Base-by-base conservation (phyloP, 1,140 invertebrate genomes). In the Lanistes nyassanus region DNA sequence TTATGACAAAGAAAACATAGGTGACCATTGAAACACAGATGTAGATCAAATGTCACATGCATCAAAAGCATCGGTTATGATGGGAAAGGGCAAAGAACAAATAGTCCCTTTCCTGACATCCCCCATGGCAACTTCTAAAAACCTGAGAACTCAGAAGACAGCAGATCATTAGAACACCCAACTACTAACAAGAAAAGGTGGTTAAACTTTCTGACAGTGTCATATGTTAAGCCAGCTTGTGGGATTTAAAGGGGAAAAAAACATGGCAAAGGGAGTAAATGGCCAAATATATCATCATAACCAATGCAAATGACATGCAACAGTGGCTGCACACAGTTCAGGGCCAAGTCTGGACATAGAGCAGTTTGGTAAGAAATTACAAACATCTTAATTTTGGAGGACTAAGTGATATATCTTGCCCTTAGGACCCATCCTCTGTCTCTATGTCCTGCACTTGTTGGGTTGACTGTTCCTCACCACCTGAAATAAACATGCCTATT, bases 371-470 rank as follows among this genome's bases (percentile, higher is more conserved):
- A 79, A 74, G 70, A 79, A 76, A 80, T 73, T 75, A 60, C 74
- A 77, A 80, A 76, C 51, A 70, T 67, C 62, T 68, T 53, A 77
- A 67, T 65, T 77, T 58, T 31, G 66, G 64, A 68, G 76, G 74
- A 66, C 71, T 77, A 74, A 77, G 42, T 31, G 21, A 66, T 68
- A 68, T 62, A 74, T 56, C 60, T 42, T 60, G 60, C 51, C 53
- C 78, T 87, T 89, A 89, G 76, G 88, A 88, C 66, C 77, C 84
- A 67, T 88, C 87, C 71, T 97, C 95, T 90, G 65, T 67, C 90
- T 97, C 96, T 85, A 94, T 94, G 90, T 97, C 95, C 90, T 96
- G 95, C 86, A 95, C 92, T 89, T 94, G 93, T 89, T 95, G 94
- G 90, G 96, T 96, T 72, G 39, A 53, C 69, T 82, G 81, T 60